Base-by-base conservation (phyloP, 2,888 invertebrate genomes). In the Andrena dorsata region DNA sequence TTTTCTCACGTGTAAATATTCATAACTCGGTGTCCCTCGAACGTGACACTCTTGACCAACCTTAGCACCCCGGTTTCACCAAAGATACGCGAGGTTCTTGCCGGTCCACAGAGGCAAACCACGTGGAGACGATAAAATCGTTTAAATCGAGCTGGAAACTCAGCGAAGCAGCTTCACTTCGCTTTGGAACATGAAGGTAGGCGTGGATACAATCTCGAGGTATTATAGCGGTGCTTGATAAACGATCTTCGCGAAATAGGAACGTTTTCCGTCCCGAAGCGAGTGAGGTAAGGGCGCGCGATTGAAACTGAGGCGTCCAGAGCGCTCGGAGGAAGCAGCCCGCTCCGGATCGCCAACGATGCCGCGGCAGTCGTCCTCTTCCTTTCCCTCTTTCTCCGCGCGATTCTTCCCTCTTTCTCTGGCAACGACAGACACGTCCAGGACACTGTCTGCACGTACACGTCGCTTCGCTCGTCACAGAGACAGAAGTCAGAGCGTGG, bases 251-350 rank as follows among this genome's bases (percentile, higher is more conserved):
- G 28, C 64, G 41, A 64, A 53, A 51, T 41, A 35, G 16, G 7
- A 64, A 16, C 61, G 41, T 20, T 20, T 75, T 16, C n/a, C 58
- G 58, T 26, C 61, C 7, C 13, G 47, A 58, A 61, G 53, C 70
- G 53, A 56, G 56, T 64, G 60, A 80, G 80, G 80, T 68, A 84
- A 83, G 89, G 89, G 84, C 87, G 91, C 91, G 90, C 91, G 90
- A 88, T 90, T 87, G 87, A 87, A 89, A 92, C 91, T 92, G 91
- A 91, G 85, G 28, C 69, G 60, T 26, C 26, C 28, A 26, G 70
- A 80, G 87, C 75, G 64, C 81, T 56, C 76, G 82, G 87, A 64
- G 83, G 64, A 66, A 70, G 30, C 80, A 76, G 82, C 68, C 79
- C 71, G 77, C 76, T 77, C 76, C 7, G 77, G 76, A 84, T 78